Evolutionary conservation across 2,797 vertebrate species (phyloP).

Genomic region (Molothrus aeneus): DNA sequence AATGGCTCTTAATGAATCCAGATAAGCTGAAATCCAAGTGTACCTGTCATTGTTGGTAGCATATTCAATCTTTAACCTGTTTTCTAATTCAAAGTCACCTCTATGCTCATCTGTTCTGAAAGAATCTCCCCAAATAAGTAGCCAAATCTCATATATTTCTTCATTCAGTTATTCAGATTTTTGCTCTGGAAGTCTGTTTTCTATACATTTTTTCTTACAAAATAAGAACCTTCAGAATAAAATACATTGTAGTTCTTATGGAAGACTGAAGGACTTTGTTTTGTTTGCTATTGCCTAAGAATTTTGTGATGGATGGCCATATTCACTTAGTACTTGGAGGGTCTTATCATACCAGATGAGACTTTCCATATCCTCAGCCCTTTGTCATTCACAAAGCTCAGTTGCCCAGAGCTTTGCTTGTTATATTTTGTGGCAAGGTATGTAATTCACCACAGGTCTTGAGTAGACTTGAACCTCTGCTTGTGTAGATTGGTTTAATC

Average conservation of each 20-base stretch:
- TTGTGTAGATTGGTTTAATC: background rate
- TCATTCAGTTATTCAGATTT: background rate
- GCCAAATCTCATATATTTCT: background rate
- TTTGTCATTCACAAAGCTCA: background rate
- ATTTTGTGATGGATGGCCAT: background rate
- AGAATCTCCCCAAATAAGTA: background rate
- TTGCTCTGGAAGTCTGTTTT: background rate
- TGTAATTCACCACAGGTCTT: background rate
- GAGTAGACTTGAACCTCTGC: background rate
- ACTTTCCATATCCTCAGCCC: background rate
- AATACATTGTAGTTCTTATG: background rate
- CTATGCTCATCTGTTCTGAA: background rate
- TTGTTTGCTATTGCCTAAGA: background rate
- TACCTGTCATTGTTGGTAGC: background rate
- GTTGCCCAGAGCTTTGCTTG: background rate
- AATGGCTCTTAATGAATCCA: background rate
- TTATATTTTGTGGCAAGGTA: background rate
- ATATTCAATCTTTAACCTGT: constrained; percentile 11
- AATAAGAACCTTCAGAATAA: background rate
- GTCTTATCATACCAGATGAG: background rate
- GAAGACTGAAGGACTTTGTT: background rate
- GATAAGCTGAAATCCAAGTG: background rate
- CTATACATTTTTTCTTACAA: background rate
- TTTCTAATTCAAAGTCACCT: background rate
- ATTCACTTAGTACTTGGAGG: background rate